Conservation (phyloP, 2,797 vertebrate species). For the Acanthurus tractus region DNA sequence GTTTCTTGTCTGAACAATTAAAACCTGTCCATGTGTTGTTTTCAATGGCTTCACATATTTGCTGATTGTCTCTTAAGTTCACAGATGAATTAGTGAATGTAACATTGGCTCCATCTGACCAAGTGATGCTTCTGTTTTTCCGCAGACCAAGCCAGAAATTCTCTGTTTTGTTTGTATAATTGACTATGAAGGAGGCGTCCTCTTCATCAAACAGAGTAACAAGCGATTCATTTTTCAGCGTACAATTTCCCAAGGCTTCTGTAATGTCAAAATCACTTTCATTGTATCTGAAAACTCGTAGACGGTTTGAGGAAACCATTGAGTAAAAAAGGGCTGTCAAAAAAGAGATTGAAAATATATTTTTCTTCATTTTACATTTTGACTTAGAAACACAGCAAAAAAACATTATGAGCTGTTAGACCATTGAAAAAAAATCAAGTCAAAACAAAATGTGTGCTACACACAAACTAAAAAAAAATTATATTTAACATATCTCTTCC, state of each 20-base stretch:
- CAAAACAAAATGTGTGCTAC: neutral
- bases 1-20: neutral
- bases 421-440: neutral
- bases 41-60: conserved; percentile 45
- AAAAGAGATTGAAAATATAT: neutral
- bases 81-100: accelerated
- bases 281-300: neutral
- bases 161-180: accelerated
- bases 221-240: accelerated
- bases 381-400: neutral
- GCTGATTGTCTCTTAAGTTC: accelerated
- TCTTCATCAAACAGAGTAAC: conserved; percentile 56
- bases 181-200: accelerated
- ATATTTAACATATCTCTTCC: neutral
- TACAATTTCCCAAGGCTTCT: accelerated
- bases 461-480: neutral
- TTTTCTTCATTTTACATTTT: neutral
- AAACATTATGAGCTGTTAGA: neutral
- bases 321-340: conserved; percentile 43
- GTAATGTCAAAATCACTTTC: neutral
- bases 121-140: accelerated
- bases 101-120: conserved; percentile 28
- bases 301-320: conserved; percentile 20
- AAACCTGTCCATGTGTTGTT: accelerated
- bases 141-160: conserved; percentile 32